phyloP scores from a whole-genome alignment of 2,113 vertebrate species.

The Mirounga angustirostris region DNA sequence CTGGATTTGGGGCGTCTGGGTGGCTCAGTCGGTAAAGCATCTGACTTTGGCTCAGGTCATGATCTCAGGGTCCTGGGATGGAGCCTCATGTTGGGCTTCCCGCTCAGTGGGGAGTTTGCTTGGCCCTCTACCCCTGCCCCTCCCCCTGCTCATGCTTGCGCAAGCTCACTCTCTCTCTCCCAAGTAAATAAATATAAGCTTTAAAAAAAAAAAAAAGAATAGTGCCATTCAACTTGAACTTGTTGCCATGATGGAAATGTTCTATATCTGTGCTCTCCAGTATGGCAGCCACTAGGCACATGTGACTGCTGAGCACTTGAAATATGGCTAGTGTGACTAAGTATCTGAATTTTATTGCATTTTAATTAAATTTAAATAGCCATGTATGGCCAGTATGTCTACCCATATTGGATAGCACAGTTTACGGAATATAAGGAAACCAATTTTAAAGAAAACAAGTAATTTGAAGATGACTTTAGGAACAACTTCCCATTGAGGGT shows the following conservation, averaged over 20 bases:
- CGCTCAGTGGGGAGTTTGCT: too few relatives aligned
- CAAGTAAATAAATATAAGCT: too few relatives aligned
- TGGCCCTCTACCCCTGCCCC: too few relatives aligned
- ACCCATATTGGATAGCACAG: background rate
- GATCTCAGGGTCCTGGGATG: too few relatives aligned
- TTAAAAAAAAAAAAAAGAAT: background rate
- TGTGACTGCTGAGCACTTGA: background rate
- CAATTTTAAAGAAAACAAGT: background rate
- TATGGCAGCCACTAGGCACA: background rate
- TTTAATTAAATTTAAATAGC: conserved; percentile 30
- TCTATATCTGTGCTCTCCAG: background rate
- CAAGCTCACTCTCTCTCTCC: too few relatives aligned
- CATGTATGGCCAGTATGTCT: background rate
- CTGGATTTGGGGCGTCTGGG: too few relatives aligned
- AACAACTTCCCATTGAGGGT: background rate
- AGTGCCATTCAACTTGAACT: background rate
- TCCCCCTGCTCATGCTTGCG: too few relatives aligned
- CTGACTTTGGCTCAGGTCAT: too few relatives aligned
- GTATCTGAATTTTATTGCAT: conserved; percentile 12
- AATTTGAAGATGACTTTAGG: background rate
- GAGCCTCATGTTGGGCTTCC: too few relatives aligned
- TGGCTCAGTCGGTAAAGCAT: too few relatives aligned
- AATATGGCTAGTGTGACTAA: background rate
- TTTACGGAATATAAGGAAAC: background rate
- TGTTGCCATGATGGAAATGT: background rate